Evolutionary conservation across 2,113 vertebrate genomes (phyloP), one percentile per base, ranked within the genome.

Genomic region (Xenopus tropicalis): DNA sequence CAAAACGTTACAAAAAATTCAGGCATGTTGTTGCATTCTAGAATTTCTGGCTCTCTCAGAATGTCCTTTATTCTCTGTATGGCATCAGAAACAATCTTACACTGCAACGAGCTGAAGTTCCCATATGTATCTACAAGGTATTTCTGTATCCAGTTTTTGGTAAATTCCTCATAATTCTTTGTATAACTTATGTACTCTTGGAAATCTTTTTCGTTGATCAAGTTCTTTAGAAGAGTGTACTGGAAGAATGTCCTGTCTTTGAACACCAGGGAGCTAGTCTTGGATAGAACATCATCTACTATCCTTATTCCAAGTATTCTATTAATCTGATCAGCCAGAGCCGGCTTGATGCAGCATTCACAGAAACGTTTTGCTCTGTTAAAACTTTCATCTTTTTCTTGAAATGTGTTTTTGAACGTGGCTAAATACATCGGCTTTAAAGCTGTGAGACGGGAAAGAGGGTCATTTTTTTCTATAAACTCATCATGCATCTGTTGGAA

Each of bases 141-240:
- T 25, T 24, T 42, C 10, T 57, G 22, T 19, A 78, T 80, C 72
- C 78, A 88, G 58, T 59, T 80, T 58, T 71, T 79, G 25, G 68
- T 57, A 79, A 81, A 81, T 0, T 1, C 6, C 20, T 71, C 24
- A 69, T 81, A 81, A 1, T 63, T 3, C 4, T 13, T 29, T 20
- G 63, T 71, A 20, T 74, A 79, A 2, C 48, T 3, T 9, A 65
- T 21, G 24, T 75, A 79, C 12, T 56, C 7, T 11, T 74, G 14
- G 37, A 81, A 58, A 1, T 66, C 37, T 17, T 61, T 42, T 4
- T 74, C 17, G 66, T 79, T 64, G 7, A 81, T 52, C 14, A 81
- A 48, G 2, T 57, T 24, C 42, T 71, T 70, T 63, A 75, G 59
- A 17, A 81, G 42, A 1, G 51, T 63, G n/a, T 48, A 71, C n/a